These are phyloP conservation scores for Thalassophryne amazonica DNA, from an alignment of 2,797 vertebrate genomes.

Conservation along the genomic window DNA sequence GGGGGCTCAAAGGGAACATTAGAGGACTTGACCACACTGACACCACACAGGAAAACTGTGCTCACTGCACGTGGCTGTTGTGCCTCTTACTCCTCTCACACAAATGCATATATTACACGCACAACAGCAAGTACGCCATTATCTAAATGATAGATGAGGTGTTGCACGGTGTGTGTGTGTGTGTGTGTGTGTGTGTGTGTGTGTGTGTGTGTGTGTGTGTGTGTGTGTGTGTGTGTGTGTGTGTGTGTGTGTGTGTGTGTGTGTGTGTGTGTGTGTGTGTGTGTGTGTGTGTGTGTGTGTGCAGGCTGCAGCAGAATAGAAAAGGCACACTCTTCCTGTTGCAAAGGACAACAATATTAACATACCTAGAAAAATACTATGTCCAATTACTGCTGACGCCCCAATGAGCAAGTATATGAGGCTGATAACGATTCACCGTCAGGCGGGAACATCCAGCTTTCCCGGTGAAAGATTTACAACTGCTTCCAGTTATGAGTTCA, in stretches of 20 bases:
- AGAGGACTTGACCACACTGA: background rate
- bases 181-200: too few relatives aligned
- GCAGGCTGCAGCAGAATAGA: slow-evolving; percentile 48
- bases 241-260: too few relatives aligned
- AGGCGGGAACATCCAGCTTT: slow-evolving; percentile 12
- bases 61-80: slow-evolving; percentile 20
- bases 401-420: slow-evolving; percentile 52
- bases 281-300: too few relatives aligned
- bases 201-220: too few relatives aligned
- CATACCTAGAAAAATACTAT: slow-evolving; percentile 60
- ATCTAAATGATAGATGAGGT: slow-evolving; percentile 61
- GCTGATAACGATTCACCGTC: slow-evolving; percentile 62
- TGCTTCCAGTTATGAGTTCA: slow-evolving; percentile 21
- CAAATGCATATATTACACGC: background rate
- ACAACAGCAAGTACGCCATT: slow-evolving; percentile 25
- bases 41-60: slow-evolving; percentile 2
- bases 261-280: too few relatives aligned
- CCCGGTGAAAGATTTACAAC: slow-evolving; percentile 37
- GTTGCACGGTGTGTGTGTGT: slow-evolving; percentile 31
- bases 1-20: slow-evolving; percentile 20
- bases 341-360: slow-evolving; percentile 66
- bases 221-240: too few relatives aligned
- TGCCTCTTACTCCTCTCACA: background rate
- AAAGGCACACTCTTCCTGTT: slow-evolving; percentile 48
- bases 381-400: slow-evolving; percentile 57